These are phyloP conservation scores for Taphrorychus bicolor DNA, from an alignment of 2,888 invertebrate species.

Conservation along the genomic window DNA sequence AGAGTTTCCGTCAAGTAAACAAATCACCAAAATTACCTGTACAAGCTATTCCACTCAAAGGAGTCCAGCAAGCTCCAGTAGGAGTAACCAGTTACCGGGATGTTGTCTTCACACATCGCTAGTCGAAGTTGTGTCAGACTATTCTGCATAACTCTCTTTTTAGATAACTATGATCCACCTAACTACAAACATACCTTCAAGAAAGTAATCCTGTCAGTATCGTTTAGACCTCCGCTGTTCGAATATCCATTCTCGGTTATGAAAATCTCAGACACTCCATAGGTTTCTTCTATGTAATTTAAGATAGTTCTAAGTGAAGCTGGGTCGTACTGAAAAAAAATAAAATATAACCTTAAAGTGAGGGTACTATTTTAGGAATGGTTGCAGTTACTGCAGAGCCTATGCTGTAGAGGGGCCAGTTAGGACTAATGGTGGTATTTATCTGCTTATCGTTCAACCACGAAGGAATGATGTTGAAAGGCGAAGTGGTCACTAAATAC, in stretches of 20 bases:
- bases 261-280: constrained; percentile 62
- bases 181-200: constrained; percentile 20
- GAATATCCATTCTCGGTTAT: constrained; percentile 67
- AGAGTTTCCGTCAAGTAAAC: constrained; percentile 19
- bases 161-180: background rate
- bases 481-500: constrained; percentile 1
- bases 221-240: constrained; percentile 47
- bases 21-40: constrained; percentile 26
- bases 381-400: background rate
- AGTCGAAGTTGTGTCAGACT: constrained; percentile 34
- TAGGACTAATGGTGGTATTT: background rate
- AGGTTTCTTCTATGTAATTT: constrained; percentile 51
- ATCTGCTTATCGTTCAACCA: constrained; percentile 22
- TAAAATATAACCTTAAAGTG: background rate
- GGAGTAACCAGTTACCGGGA: constrained; percentile 43
- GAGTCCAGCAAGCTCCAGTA: constrained; percentile 46
- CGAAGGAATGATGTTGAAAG: constrained; percentile 19
- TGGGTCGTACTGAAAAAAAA: constrained; percentile 59
- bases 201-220: constrained; percentile 34
- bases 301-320: constrained; percentile 65
- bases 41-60: constrained; percentile 44
- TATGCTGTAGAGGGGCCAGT: background rate
- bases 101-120: constrained; percentile 41
- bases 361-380: background rate
- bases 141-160: constrained; percentile 9